Conservation (phyloP, 2,113 vertebrate genomes). For the Cochlearius cochlearius region DNA sequence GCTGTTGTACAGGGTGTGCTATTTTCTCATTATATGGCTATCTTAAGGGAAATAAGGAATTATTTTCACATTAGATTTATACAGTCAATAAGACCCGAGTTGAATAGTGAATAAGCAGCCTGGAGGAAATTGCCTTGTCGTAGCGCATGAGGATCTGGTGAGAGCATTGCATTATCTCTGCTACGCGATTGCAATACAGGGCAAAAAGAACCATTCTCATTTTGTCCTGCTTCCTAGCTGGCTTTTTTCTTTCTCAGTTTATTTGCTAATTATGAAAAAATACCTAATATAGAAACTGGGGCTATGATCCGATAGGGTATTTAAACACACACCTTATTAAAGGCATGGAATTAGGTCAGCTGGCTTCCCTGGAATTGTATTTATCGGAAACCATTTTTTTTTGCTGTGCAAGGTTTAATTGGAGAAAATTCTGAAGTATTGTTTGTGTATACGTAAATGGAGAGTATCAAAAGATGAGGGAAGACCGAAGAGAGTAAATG, state of each 20-base stretch:
- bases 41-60: conserved; percentile 40
- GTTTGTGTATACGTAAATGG: not conserved
- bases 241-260: not conserved
- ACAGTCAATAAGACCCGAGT: not conserved
- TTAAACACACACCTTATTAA: not conserved
- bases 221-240: not conserved
- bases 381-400: not conserved
- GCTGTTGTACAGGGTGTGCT: not conserved
- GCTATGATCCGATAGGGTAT: not conserved
- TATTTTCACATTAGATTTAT: conserved; percentile 35
- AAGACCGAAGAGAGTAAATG: not conserved
- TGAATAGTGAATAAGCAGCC: not conserved
- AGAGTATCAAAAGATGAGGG: not conserved
- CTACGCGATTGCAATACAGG: not conserved
- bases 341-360: not conserved
- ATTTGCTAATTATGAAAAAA: not conserved
- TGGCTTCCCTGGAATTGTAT: not conserved
- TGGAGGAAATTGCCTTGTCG: not conserved
- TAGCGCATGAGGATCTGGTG: not conserved
- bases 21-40: conserved; percentile 8
- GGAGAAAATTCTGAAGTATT: not conserved
- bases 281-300: not conserved
- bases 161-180: not conserved
- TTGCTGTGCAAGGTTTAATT: not conserved
- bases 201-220: not conserved